Conservation (phyloP, 2,888 invertebrate genomes). For the Pammene aurita region DNA sequence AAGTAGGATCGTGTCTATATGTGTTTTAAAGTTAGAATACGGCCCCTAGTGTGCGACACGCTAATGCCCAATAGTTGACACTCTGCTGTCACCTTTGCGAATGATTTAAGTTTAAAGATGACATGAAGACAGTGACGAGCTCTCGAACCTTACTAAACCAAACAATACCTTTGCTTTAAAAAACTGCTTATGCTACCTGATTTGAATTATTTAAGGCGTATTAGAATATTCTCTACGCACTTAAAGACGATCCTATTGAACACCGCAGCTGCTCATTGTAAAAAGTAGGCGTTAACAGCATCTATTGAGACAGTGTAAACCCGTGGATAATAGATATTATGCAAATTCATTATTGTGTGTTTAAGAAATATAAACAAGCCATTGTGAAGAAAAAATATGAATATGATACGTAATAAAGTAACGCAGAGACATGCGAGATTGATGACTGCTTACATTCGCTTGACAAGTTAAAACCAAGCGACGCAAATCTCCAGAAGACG, state of each 20-base stretch:
- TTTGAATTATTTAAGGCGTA: slow-evolving; percentile 41
- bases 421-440: slow-evolving; percentile 28
- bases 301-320: slow-evolving; percentile 41
- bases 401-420: slow-evolving; percentile 34
- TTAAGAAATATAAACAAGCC: slow-evolving; percentile 35
- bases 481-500: slow-evolving; percentile 34
- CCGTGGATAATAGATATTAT: slow-evolving; percentile 37
- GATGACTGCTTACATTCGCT: slow-evolving; percentile 40
- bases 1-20: too few relatives aligned
- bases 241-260: slow-evolving; percentile 31
- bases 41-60: too few relatives aligned
- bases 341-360: slow-evolving; percentile 35
- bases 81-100: neutral
- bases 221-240: slow-evolving; percentile 28
- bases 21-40: too few relatives aligned
- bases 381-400: slow-evolving; percentile 37
- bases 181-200: slow-evolving; percentile 41
- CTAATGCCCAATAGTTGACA: too few relatives aligned
- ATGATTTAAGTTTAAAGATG: neutral
- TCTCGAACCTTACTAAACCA: neutral
- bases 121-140: too few relatives aligned
- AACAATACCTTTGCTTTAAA: slow-evolving; percentile 31
- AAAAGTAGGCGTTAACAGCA: slow-evolving; percentile 42
- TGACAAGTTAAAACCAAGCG: slow-evolving; percentile 39
- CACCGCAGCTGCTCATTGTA: slow-evolving; percentile 34